Evolutionary conservation across 2,888 invertebrate species (phyloP).

Genomic region (Autographa gamma): DNA sequence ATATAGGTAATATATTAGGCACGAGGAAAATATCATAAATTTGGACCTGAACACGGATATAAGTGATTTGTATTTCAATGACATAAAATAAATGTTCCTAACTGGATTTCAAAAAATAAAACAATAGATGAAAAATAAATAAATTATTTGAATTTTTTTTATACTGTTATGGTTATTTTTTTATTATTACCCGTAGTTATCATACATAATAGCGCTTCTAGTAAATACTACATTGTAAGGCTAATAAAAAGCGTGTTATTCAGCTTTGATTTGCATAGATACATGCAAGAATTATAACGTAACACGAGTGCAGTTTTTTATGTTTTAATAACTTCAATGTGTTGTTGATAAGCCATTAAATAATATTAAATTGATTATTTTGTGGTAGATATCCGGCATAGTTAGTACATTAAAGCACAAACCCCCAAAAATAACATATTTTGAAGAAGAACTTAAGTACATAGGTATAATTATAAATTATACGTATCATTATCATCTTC

Average conservation of each 20-base stretch:
- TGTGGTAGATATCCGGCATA: background rate
- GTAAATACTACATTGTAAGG: background rate
- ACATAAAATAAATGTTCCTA: constrained; percentile 39
- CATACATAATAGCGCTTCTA: background rate
- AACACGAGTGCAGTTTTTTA: background rate
- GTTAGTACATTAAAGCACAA: background rate
- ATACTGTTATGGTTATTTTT: too few species aligned
- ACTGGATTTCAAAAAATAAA: constrained; percentile 1
- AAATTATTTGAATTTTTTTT: too few species aligned
- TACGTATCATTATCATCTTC: too few species aligned
- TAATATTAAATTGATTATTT: background rate
- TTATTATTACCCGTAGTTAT: too few species aligned
- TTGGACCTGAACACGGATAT: constrained; percentile 37
- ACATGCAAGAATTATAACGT: background rate
- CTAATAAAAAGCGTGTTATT: background rate
- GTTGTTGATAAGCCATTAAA: background rate
- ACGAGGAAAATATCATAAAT: constrained; percentile 24
- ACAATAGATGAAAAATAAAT: too few species aligned
- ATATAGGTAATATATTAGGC: constrained; percentile 3
- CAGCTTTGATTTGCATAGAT: background rate
- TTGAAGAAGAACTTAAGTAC: background rate
- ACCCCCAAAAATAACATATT: background rate
- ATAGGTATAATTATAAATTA: too few species aligned
- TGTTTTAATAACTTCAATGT: background rate
- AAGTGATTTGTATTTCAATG: constrained; percentile 38